Base-by-base conservation (phyloP, 2,888 invertebrate species). In the Drosophila borborema region DNA sequence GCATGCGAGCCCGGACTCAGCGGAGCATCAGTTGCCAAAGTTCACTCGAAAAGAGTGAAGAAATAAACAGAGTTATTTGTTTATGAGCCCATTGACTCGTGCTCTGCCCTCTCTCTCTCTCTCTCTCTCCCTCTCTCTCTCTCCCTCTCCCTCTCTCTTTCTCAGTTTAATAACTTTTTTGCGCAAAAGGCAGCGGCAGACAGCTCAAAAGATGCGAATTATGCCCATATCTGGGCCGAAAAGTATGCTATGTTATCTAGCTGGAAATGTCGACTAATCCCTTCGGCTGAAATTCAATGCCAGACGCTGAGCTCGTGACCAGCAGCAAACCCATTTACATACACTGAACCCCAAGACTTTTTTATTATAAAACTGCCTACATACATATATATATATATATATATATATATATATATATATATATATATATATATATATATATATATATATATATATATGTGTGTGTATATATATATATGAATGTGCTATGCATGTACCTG, bases 31-130 rank as follows among this genome's bases (percentile, higher is more conserved):
- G 43, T 56, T 38, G 36, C 8, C 45, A 18, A 31, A 16, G 28
- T 56, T 18, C 38, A 38, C 36, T 31, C 12, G 20, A 16, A 46
- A 18, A 7, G 18, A 28, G 7, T 20, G 14, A 28, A 36, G 20
- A 36, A 53, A 53, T 20, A 46, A 66, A 45, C 49, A 40, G 23
- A 45, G 38, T 18, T 48, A 45, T 40, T 71, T 70, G 61, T 46
- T 61, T 70, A 61, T 67, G 31, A 34, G 54, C 38, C 16, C 49
- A 51, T 46, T 56, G 68, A 56, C 23, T 23, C 49, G 55, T 41
- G 49, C 36, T 23, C 38, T 61, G 43, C 9, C 20, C 23, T 2
- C 23, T 23, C 1, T 23, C 23, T 23, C 23, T 23, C 23, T 23
- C 23, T 3, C 3, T 23, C 23, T 23, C 23, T 23, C 23, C 2